Evolutionary conservation across 92 coral and sea anemone genomes (phyloP), one percentile per base, ranked within the genome.

Genomic region (Nematostella vectensis): DNA sequence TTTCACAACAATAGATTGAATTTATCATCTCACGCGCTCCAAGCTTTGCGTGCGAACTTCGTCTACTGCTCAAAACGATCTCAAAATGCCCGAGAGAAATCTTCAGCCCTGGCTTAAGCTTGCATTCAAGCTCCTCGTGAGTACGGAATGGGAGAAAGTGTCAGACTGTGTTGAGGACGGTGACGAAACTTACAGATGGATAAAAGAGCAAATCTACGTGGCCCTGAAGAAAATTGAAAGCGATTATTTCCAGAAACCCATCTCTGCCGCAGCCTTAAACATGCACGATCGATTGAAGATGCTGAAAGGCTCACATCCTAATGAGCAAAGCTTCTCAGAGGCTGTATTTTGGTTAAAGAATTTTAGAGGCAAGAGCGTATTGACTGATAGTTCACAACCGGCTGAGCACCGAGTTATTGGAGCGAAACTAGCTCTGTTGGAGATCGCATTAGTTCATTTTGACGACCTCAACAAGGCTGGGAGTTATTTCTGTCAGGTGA

Each of bases 171-270:
- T 89, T 15, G 79, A 85, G 49, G 74, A 81, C 28, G 82, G 81
- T 31, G 97, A 89, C 40, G 70, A 48, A 16, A 80, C 95, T 2
- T 85, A 77, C 43, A 71, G 97, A 18, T 89, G 95, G 97, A 54
- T 87, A 1, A 75, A 83, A 38, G 91, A 89, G 30, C 85, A 79
- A 25, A 74, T 89, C 17, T 29, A 68, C 27, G 40, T 21, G 12
- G 71, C 61, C 16, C 54, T 89, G 31, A 69, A 69, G 19, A 53
- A 43, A n/a, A 49, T 85, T 12, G 79, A 57, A 24, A 62, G 60
- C 23, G 50, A 67, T 2, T 69, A 80, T 18, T 74, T 58, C 26
- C 82, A 73, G 20, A 63, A 68, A 29, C 31, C 54, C 27, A 56
- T 89, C 24, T 82, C 83, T 0, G 48, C 63, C 11, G 72, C 91